A percentile compares a stretch with the other conserved stretches of the same genome.
phyloP scores from a whole-genome alignment of 1,140 invertebrate species.

The Mizuhopecten yessoensis region DNA sequence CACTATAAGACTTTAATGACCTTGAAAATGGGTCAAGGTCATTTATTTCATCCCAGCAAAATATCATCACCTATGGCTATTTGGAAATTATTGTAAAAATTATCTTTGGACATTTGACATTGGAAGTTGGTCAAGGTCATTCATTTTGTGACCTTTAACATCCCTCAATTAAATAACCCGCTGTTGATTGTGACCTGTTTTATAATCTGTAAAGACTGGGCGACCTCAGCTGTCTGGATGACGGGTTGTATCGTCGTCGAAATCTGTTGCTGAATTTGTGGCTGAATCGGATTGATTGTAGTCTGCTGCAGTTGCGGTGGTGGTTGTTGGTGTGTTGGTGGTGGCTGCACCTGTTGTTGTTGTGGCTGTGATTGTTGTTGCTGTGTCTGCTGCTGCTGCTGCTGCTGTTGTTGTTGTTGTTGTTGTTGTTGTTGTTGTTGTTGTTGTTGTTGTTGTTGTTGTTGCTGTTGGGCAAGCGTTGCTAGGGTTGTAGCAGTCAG shows the following conservation, averaged over 20 bases:
- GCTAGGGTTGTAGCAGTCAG: slow-evolving; percentile 62
- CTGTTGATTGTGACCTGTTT: neutral
- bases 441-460: slow-evolving; percentile 48
- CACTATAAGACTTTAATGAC: too few species aligned
- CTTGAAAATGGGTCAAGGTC: too few species aligned
- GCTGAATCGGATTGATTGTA: slow-evolving; percentile 42
- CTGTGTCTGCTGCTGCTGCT: slow-evolving; percentile 29
- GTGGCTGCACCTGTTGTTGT: slow-evolving; percentile 55
- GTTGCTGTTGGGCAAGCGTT: slow-evolving; percentile 62
- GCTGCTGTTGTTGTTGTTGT: slow-evolving; percentile 64
- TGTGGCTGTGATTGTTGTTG: slow-evolving; percentile 70
- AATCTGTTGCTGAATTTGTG: neutral
- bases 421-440: slow-evolving; percentile 81
- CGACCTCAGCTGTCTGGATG: neutral
- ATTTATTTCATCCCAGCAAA: too few species aligned
- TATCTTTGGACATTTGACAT: too few species aligned
- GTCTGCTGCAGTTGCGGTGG: slow-evolving; percentile 61
- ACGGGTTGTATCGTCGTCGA: neutral
- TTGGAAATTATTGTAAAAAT: too few species aligned
- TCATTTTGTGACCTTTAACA: too few species aligned
- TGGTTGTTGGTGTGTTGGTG: slow-evolving; percentile 44
- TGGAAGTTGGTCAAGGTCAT: too few species aligned
- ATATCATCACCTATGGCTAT: too few species aligned
- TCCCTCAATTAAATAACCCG: too few species aligned
- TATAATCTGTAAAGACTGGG: neutral